Evolutionary conservation across 1,140 invertebrate genomes (phyloP).

Genomic region (Goniozus legneri): DNA sequence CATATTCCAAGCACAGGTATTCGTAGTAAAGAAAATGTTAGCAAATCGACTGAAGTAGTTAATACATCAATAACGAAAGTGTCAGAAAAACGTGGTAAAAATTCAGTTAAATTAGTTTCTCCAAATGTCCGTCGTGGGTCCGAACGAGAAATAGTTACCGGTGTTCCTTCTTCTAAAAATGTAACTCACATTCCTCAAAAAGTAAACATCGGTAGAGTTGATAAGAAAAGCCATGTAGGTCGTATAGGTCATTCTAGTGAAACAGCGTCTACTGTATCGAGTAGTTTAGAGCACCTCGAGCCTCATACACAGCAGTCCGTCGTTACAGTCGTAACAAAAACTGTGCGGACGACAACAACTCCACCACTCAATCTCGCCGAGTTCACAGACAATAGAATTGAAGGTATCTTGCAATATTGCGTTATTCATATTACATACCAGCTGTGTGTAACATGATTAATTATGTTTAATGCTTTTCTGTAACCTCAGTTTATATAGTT

Average conservation of each 20-base stretch:
- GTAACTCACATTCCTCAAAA: constrained; percentile 45
- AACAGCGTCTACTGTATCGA: constrained; percentile 25
- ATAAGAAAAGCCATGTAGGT: background rate
- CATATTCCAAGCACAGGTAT: constrained; percentile 12
- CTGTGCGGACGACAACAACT: constrained; percentile 54
- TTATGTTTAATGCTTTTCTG: constrained; percentile 51
- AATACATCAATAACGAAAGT: background rate
- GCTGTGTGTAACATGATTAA: constrained; percentile 56
- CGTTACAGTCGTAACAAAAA: constrained; percentile 54
- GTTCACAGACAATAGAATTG: constrained; percentile 54
- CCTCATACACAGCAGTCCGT: constrained; percentile 51
- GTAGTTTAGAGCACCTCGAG: constrained; percentile 45
- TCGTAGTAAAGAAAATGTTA: constrained; percentile 15
- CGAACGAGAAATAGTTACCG: constrained; percentile 13
- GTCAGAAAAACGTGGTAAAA: background rate
- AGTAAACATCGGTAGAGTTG: constrained; percentile 20
- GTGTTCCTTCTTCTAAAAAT: too few species aligned
- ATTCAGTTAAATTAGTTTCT: background rate
- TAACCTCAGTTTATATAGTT: constrained; percentile 50
- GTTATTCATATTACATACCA: constrained; percentile 54
- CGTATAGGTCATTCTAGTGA: background rate
- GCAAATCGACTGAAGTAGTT: constrained; percentile 21
- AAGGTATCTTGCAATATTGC: constrained; percentile 57
- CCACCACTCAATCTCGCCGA: constrained; percentile 55
- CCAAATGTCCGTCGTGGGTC: background rate